Conservation (phyloP, 2,797 vertebrate species). For the Tauraco hartlaubi region DNA sequence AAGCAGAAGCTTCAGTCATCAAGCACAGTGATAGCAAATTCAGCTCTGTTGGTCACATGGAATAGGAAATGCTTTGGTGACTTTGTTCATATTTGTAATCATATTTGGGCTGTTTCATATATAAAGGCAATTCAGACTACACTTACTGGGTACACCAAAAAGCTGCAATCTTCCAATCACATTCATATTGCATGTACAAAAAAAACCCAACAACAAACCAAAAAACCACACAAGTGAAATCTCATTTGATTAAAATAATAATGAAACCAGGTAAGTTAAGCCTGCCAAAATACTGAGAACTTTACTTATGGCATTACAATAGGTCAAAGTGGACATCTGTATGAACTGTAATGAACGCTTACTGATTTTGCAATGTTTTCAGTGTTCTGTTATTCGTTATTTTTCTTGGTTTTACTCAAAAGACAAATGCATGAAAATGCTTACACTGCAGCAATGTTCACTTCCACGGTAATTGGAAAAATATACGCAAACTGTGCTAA, state of each 20-base stretch:
- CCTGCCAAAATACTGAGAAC: not conserved
- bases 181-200: not conserved
- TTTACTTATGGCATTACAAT: not conserved
- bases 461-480: slow-evolving; percentile 62
- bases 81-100: slow-evolving; percentile 6
- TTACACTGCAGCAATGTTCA: slow-evolving; percentile 49
- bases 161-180: not conserved
- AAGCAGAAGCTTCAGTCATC: slow-evolving; percentile 55
- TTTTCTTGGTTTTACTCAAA: slow-evolving; percentile 61
- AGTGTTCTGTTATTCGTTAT: slow-evolving; percentile 24
- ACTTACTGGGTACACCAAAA: not conserved
- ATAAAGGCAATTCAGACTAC: slow-evolving; percentile 1
- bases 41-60: not conserved
- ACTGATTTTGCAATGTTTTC: slow-evolving; percentile 45
- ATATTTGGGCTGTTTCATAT: not conserved
- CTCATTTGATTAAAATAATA: slow-evolving; percentile 9
- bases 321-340: slow-evolving; percentile 48
- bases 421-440: slow-evolving; percentile 54
- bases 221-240: not conserved
- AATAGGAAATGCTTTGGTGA: not conserved
- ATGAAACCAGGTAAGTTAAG: not conserved
- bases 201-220: not conserved
- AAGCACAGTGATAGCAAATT: not conserved
- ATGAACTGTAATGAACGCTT: slow-evolving; percentile 1
- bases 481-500: slow-evolving; percentile 51